Evolutionary conservation across 2,888 invertebrate species (phyloP), one percentile per base, ranked within the genome.

Genomic region (Drosophila limbata): DNA sequence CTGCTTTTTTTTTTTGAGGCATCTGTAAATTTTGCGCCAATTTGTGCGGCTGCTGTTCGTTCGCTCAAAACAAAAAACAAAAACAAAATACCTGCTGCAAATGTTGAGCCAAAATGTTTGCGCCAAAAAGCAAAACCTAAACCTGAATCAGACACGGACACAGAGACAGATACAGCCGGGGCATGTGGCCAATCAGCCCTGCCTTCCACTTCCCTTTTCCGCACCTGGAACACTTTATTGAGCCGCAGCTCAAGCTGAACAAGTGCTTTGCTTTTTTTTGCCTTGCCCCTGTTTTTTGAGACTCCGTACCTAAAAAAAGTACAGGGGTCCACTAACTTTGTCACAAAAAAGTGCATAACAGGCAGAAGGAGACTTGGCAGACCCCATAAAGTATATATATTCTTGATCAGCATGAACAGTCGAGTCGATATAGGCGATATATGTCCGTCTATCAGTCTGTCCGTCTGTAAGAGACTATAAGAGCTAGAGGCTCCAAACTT

Each of bases 11-110:
- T 68, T 69, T 66, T 42, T 79, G 70, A 70, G 79, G 72, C 82
- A 84, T 87, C 84, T 87, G 84, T 78, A 73, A 75, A 80, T 82
- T 82, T 84, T 82, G 87, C 87, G 82, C 82, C 84, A 84, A 86
- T 84, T 85, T 81, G 67, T 76, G 81, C 71, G 74, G 78, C 85
- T 71, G 75, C 76, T 51, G 66, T 65, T 28, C 25, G 25, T 25
- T 40, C 25, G 15, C 76, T 47, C 19, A 37, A 21, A 31, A 31
- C 33, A 72, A 28, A 28, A 28, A 28, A 28, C 1, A 28, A 28
- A 28, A 28, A 25, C 5, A 28, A 28, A 28, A 76, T 84, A 82
- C 79, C 85, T 85, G 83, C 84, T 81, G 77, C 67, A 75, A 75
- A 84, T 84, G 72, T 78, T 84, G 82, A 87, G 82, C 78, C 6